Conservation (phyloP, 2,113 vertebrate genomes). For the Amia ocellicauda region DNA sequence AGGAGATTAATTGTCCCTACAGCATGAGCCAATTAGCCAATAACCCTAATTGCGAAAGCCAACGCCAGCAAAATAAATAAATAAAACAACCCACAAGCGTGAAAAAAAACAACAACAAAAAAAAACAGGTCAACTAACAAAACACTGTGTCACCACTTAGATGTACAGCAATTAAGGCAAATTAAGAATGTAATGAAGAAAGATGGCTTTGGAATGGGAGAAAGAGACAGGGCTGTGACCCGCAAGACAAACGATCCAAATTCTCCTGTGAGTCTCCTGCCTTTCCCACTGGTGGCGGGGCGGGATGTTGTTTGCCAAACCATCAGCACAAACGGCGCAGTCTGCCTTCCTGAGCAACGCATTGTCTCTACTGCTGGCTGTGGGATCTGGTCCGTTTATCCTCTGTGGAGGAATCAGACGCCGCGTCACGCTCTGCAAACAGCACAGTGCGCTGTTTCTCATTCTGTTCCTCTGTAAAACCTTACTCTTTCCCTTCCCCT, state of each 20-base stretch:
- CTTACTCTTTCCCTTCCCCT: background rate
- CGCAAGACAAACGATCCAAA: conserved; percentile 3
- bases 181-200: conserved; percentile 33
- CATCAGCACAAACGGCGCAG: too few species aligned
- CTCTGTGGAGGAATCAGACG: too few species aligned
- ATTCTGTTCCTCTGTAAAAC: too few species aligned
- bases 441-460: too few species aligned
- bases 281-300: conserved; percentile 1
- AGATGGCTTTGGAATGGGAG: conserved; percentile 5
- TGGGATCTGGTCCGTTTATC: background rate
- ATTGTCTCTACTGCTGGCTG: background rate
- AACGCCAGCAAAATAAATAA: too few species aligned
- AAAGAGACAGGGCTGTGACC: conserved; percentile 17
- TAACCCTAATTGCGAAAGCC: conserved; percentile 41
- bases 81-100: too few species aligned
- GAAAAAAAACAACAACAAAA: too few species aligned
- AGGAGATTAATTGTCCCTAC: conserved; percentile 26
- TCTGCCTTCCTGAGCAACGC: background rate
- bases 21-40: conserved; percentile 24
- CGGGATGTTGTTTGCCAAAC: background rate
- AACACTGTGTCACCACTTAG: conserved; percentile 20
- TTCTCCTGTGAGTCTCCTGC: conserved; percentile 22
- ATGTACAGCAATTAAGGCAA: conserved; percentile 33
- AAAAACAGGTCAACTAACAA: conserved; percentile 19
- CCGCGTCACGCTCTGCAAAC: too few species aligned